Conservation (phyloP, 2,113 vertebrate genomes). For the Gavia stellata region DNA sequence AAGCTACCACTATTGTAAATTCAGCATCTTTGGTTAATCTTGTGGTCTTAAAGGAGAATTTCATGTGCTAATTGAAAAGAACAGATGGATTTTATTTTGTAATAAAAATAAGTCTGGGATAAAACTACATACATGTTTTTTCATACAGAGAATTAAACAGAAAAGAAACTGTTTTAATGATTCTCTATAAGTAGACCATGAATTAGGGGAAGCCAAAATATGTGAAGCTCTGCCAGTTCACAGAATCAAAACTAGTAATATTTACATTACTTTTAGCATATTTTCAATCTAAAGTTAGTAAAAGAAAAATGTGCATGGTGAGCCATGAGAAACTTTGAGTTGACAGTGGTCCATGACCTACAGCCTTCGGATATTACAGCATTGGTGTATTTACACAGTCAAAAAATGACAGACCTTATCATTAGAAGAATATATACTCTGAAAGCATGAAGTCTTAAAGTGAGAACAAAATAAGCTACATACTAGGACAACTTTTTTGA, state of each 20-base stretch:
- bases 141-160: background rate
- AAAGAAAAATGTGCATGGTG: background rate
- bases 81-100: background rate
- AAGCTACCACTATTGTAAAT: background rate
- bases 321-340: background rate
- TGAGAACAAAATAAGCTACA: constrained; percentile 11
- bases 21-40: background rate
- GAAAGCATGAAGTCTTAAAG: background rate
- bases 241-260: background rate
- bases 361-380: background rate
- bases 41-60: background rate
- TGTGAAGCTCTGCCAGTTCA: background rate
- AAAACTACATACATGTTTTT: background rate
- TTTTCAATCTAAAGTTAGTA: background rate
- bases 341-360: background rate
- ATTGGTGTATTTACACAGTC: background rate
- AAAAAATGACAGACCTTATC: background rate
- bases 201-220: background rate
- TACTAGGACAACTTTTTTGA: constrained; percentile 82
- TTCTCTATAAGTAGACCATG: background rate
- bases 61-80: background rate
- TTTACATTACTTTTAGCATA: background rate
- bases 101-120: background rate
- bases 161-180: background rate
- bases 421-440: background rate